phyloP scores from a whole-genome alignment of 2,113 vertebrate genomes.

The Phodopus roborovskii region DNA sequence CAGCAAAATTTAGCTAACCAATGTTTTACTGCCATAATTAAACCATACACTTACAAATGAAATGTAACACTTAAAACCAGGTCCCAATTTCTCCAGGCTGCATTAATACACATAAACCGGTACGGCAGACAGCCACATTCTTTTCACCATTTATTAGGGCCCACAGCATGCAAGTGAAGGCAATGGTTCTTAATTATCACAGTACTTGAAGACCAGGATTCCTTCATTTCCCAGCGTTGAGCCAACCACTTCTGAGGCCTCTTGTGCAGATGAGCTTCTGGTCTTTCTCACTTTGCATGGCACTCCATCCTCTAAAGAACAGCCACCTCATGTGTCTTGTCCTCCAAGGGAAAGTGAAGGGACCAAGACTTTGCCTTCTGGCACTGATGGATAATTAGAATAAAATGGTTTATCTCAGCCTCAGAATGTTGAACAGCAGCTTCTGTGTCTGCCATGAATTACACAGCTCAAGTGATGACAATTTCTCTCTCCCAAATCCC shows the following conservation, averaged over 20 bases:
- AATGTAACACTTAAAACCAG: constrained; percentile 85
- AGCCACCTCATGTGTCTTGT: neutral
- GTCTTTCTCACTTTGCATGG: neutral
- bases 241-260: constrained; percentile 40
- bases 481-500: constrained; percentile 42
- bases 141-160: constrained; percentile 83
- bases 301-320: neutral
- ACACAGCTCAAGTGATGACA: neutral
- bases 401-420: neutral
- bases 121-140: constrained; percentile 83
- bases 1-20: constrained; percentile 85
- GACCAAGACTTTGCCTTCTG: neutral
- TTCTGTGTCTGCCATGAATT: neutral
- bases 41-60: constrained; percentile 86
- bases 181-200: constrained; percentile 81
- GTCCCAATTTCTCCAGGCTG: constrained; percentile 82
- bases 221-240: neutral
- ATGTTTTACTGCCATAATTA: constrained; percentile 86
- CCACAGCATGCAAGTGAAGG: constrained; percentile 64
- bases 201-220: constrained; percentile 42
- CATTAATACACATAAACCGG: constrained; percentile 86
- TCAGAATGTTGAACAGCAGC: neutral
- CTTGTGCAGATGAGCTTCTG: constrained; percentile 14
- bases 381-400: too few species aligned
- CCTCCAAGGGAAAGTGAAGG: neutral